Evolutionary conservation across 2,113 vertebrate species (phyloP).

Genomic region (Apodemus speciosus): DNA sequence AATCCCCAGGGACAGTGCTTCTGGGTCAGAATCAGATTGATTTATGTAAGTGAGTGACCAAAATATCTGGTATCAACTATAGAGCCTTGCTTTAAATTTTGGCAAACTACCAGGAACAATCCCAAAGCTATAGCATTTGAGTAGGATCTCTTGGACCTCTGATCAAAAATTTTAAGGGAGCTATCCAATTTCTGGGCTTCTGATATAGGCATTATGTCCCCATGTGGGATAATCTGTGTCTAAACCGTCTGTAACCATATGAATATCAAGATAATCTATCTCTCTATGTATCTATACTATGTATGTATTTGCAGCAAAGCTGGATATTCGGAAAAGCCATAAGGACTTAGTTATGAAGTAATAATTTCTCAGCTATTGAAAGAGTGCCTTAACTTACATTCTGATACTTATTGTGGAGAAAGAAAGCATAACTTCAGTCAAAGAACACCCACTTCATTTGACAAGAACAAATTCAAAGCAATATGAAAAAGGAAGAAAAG

Average conservation of each 20-base stretch:
- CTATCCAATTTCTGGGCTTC: not conserved
- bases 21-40: not conserved
- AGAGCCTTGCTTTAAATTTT: not conserved
- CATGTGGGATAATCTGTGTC: not conserved
- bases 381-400: not conserved
- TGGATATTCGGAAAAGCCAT: not conserved
- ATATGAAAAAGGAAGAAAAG: not conserved
- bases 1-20: not conserved
- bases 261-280: no score
- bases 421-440: not conserved
- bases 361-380: not conserved
- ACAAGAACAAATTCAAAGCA: not conserved
- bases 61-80: not conserved
- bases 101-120: not conserved
- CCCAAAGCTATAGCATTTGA: not conserved
- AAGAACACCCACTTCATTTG: not conserved
- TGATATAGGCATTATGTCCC: not conserved
- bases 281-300: not conserved
- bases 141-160: not conserved
- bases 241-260: not conserved
- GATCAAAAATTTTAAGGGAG: not conserved
- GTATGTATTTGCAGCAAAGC: not conserved
- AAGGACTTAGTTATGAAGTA: not conserved
- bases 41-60: not conserved
- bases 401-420: not conserved